phyloP scores from a whole-genome alignment of 30 jellyfish, hydroid and myxozoan genomes.

The Aurelia aurita region DNA sequence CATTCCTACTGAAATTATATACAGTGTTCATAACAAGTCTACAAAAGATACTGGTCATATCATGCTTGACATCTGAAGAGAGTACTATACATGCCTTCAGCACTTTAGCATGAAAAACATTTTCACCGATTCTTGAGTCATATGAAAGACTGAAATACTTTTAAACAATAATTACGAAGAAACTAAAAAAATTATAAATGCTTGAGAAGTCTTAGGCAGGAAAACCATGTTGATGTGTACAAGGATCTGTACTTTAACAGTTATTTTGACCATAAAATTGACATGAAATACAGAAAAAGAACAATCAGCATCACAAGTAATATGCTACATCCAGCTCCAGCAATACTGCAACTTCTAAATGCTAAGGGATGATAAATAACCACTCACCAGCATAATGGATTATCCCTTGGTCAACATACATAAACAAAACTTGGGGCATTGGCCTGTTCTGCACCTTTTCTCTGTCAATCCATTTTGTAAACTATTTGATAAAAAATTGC shows the following conservation, averaged over 20 bases:
- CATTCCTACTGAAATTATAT: too few species aligned
- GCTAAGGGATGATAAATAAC: not conserved
- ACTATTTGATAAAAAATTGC: constrained; percentile 5
- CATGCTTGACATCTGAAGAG: too few species aligned
- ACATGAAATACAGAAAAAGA: not conserved
- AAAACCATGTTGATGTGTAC: not conserved
- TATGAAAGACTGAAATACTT: too few species aligned
- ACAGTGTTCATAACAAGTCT: too few species aligned
- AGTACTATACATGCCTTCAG: too few species aligned
- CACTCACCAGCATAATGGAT: constrained; percentile 10
- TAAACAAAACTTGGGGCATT: constrained; percentile 4
- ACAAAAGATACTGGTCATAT: too few species aligned
- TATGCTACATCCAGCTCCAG: not conserved
- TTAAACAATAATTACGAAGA: too few species aligned
- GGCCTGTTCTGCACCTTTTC: constrained; percentile 15
- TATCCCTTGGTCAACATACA: constrained; percentile 7
- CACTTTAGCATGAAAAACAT: too few species aligned
- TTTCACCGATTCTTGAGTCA: too few species aligned
- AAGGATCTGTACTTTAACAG: not conserved
- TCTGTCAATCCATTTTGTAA: constrained; percentile 6
- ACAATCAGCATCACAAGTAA: not conserved
- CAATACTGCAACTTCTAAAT: not conserved
- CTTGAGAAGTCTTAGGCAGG: too few species aligned
- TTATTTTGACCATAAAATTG: not conserved
- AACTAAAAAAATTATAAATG: too few species aligned